A percentile compares a stretch with the other conserved stretches of the same genome.
These are phyloP conservation scores for Bugulina stolonifera DNA, from an alignment of 2,888 invertebrate genomes.

Conservation along the genomic window DNA sequence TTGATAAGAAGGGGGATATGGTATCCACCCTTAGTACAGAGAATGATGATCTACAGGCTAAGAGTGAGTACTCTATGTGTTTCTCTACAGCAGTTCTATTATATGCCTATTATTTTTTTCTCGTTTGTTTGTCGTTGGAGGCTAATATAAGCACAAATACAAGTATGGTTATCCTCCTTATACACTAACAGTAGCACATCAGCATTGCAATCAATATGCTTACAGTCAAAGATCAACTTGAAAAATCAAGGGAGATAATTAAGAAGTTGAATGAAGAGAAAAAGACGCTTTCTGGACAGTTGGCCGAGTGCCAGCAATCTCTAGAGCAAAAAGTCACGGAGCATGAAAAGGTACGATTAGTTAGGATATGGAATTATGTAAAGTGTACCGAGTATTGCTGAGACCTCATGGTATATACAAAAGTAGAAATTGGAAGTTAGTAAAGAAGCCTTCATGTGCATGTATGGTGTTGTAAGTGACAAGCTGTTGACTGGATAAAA, in stretches of 20 bases:
- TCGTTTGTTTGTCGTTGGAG: neutral
- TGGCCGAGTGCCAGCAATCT: neutral
- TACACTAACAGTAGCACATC: no score
- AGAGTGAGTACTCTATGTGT: neutral
- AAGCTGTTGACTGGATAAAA: no score
- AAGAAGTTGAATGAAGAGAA: slow-evolving; percentile 46
- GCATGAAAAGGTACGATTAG: neutral
- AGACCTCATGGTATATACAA: no score
- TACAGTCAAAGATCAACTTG: slow-evolving; percentile 46
- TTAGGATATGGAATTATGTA: no score
- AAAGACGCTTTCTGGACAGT: slow-evolving; percentile 31
- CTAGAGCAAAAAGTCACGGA: neutral
- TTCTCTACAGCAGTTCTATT: neutral
- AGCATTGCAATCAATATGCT: no score
- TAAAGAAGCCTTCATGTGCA: no score
- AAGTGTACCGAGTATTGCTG: no score
- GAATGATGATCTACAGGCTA: neutral
- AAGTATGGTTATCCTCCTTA: no score
- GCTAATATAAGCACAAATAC: no score
- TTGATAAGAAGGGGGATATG: neutral
- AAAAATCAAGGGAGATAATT: slow-evolving; percentile 48
- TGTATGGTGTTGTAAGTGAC: no score
- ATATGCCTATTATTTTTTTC: neutral
- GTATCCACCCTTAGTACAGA: neutral
- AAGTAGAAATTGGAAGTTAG: neutral